Evolutionary conservation across 2,888 invertebrate species (phyloP).

Genomic region (Cosmia pyralina): DNA sequence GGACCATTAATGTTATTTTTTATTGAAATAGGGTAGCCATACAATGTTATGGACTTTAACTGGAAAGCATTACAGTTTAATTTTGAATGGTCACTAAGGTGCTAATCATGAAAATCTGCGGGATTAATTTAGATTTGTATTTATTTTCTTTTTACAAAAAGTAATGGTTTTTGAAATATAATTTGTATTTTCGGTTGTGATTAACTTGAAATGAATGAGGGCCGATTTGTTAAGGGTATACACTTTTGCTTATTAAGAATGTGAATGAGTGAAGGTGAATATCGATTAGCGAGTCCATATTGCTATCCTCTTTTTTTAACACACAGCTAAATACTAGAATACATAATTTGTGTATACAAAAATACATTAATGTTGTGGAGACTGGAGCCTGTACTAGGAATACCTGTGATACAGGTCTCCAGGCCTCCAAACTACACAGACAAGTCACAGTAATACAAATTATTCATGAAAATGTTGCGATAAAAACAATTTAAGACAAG

Average conservation of each 20-base stretch:
- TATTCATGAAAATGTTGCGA: too few relatives aligned
- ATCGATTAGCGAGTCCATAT: not conserved
- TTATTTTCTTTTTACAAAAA: not conserved
- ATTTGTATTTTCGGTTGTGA: not conserved
- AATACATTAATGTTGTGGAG: too few relatives aligned
- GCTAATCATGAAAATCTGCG: slow-evolving; percentile 15
- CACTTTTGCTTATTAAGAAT: not conserved
- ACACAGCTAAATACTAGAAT: too few relatives aligned
- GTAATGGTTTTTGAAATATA: not conserved
- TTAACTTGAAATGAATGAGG: not conserved
- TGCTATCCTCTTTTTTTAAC: too few relatives aligned
- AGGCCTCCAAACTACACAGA: too few relatives aligned
- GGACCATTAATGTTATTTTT: slow-evolving; percentile 61
- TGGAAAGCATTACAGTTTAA: not conserved
- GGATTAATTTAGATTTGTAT: slow-evolving; percentile 11
- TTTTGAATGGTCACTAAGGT: slow-evolving; percentile 4
- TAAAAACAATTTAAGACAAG: too few relatives aligned
- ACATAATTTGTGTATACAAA: too few relatives aligned
- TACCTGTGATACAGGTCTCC: too few relatives aligned
- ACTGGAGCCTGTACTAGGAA: too few relatives aligned
- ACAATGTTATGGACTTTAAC: slow-evolving; percentile 39
- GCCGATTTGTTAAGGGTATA: not conserved
- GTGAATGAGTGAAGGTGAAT: not conserved
- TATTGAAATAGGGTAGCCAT: slow-evolving; percentile 20
- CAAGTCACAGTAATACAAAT: too few relatives aligned